Evolutionary conservation across 2,888 invertebrate genomes (phyloP).

Genomic region (Trachelus stipa): DNA sequence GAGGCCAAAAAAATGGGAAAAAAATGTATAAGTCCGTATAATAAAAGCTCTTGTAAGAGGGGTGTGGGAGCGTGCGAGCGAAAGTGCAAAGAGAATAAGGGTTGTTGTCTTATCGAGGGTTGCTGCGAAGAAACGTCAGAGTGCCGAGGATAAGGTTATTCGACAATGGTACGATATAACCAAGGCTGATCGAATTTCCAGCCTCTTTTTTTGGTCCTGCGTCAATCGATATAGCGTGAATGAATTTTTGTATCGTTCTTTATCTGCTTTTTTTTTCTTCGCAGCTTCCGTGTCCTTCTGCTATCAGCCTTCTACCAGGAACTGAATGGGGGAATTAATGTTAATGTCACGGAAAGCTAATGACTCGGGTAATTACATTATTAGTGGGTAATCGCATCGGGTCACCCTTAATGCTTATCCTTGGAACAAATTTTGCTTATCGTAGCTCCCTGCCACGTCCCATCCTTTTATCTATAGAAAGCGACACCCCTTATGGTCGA

Average conservation of each 20-base stretch:
- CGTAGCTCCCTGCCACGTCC: background rate
- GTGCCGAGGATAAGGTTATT: background rate
- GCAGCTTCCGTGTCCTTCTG: background rate
- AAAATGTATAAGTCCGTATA: background rate
- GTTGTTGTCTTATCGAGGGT: background rate
- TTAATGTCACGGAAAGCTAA: background rate
- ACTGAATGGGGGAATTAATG: background rate
- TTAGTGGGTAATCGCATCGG: background rate
- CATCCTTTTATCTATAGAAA: background rate
- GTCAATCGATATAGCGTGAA: background rate
- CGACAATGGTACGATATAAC: background rate
- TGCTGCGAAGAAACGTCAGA: background rate
- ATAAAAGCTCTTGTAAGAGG: background rate
- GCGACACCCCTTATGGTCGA: background rate
- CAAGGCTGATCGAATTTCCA: background rate
- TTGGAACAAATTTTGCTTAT: background rate
- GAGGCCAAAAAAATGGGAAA: background rate
- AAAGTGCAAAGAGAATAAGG: background rate
- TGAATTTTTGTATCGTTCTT: background rate
- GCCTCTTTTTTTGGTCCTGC: background rate
- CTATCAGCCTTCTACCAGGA: background rate
- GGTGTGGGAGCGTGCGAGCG: background rate
- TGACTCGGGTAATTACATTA: slow-evolving; percentile 2
- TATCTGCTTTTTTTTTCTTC: background rate
- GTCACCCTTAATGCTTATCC: background rate